Evolutionary conservation across 53 echinoderm and acorn worm genomes (phyloP), one percentile per base, ranked within the genome.

Genomic region (Crossaster papposus): DNA sequence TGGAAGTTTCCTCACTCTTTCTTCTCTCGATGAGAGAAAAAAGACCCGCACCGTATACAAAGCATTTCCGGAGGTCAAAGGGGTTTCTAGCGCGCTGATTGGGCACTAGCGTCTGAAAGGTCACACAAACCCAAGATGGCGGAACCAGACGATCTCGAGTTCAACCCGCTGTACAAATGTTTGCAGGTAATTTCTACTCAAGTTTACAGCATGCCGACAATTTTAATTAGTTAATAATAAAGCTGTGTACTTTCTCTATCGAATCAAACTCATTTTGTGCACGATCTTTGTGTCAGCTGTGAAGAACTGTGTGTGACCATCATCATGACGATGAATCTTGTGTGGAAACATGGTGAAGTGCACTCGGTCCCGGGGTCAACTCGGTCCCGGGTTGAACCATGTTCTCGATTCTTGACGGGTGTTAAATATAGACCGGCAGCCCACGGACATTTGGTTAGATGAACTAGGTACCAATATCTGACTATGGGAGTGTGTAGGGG

Each of bases 161-260:
- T 94, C 70, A 96, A 96, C 82, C 96, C 96, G 62, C 88, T 96
- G 50, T 96, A 96, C 90, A 95, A 93, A 91, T 84, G 90, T 88
- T 90, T 96, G 32, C 96, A 96, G 96, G 96, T 96, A 79, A n/a
- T 65, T 74, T 85, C 74, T 38, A 6, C 32, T 35, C 2, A 81
- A 17, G n/a, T 9, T 2, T 0, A 62, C 6, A 13, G 26, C 2
- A 20, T 68, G 30, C 29, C 8, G 13, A 83, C 17, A 24, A 10
- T 31, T 80, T 31, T 30, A 36, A 28, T 55, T 14, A 32, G 63
- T 8, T 9, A 11, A 78, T 5, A 12, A 36, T 10, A n/a, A 28
- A 55, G 64, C 72, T 85, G 38, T 55, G 3, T 30, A 30, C 23
- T 29, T 31, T 63, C 23, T 30, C 36, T 22, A 20, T 73, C 17